Conservation (phyloP, 2,113 vertebrate genomes). For the Diphyllodes magnificus region DNA sequence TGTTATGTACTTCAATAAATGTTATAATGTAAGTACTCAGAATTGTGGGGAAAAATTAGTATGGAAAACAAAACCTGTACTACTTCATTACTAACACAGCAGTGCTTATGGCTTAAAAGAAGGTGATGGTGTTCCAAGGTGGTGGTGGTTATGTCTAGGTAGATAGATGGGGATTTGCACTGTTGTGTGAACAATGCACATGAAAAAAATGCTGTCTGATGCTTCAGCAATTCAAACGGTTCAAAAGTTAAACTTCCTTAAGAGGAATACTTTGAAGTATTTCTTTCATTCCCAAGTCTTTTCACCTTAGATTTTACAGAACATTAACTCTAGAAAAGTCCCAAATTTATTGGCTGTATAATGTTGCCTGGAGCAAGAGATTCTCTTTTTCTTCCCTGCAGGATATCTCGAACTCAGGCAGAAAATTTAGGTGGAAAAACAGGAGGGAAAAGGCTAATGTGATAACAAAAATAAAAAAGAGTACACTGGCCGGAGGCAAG, state of each 20-base stretch:
- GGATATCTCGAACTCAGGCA: not conserved
- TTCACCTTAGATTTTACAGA: slow-evolving; percentile 34
- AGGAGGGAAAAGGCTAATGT: not conserved
- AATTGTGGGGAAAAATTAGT: not conserved
- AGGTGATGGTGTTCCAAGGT: not conserved
- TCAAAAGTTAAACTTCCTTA: slow-evolving; percentile 20
- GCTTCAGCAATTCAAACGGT: slow-evolving; percentile 2
- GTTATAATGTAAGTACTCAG: not conserved
- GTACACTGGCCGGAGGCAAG: not conserved
- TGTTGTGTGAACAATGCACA: not conserved
- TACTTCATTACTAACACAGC: not conserved
- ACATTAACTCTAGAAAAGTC: slow-evolving; percentile 23
- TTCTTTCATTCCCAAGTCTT: not conserved
- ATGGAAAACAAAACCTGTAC: not conserved
- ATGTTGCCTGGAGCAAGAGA: not conserved
- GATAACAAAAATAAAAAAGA: not conserved
- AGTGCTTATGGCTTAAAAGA: not conserved
- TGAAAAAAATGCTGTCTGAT: slow-evolving; percentile 16
- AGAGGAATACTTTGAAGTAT: slow-evolving; percentile 31
- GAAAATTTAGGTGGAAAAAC: not conserved
- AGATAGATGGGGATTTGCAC: not conserved
- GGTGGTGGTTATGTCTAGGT: not conserved
- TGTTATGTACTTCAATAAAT: not conserved
- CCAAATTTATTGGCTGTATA: not conserved
- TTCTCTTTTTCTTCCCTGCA: not conserved